Evolutionary conservation across 2,797 vertebrate species (phyloP), one percentile per base, ranked within the genome.

Genomic region (Periparus ater): DNA sequence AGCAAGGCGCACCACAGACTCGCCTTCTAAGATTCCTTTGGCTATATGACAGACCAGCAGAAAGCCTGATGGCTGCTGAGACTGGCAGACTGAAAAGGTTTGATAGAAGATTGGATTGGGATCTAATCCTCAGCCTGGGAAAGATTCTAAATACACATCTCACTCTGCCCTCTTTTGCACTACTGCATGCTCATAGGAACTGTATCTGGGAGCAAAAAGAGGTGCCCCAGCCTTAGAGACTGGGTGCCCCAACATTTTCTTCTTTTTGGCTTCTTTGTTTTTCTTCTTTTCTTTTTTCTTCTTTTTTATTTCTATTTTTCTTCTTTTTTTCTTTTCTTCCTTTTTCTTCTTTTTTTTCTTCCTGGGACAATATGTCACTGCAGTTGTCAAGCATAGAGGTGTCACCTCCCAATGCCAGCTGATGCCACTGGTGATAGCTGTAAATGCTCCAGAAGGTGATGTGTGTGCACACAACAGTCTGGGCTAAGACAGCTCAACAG

Each of bases 181-280:
- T 57, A 9, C 29, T 91, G 34, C 7, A 71, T 53, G 32, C 13
- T 67, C 20, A 8, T 4, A 14, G 19, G 23, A 76, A 1, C 14
- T n/a, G 42, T 2, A 10, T 5, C 20, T 79, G 27, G 12, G 30
- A 53, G 32, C 22, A 83, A 36, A 72, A 44, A 50, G 19, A 0
- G 0, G 3, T 45, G 22, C 2, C 9, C 20, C 32, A 45, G 29
- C 16, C 10, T 9, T 25, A 62, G 14, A 36, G 11, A 11, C 13
- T 38, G 25, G 25, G 16, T 38, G 57, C 30, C 22, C 17, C 13
- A 50, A 54, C 7, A 2, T 92, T 91, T 54, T 62, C 27, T 21
- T 30, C 19, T 26, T 36, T n/a, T 79, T 30, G 19, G 9, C 19
- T 51, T 58, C 17, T 40, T 40, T 40, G 38, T 40, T 40, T 40